These are phyloP conservation scores for Marmota flaviventris DNA, from an alignment of 2,113 vertebrate genomes.

Conservation along the genomic window DNA sequence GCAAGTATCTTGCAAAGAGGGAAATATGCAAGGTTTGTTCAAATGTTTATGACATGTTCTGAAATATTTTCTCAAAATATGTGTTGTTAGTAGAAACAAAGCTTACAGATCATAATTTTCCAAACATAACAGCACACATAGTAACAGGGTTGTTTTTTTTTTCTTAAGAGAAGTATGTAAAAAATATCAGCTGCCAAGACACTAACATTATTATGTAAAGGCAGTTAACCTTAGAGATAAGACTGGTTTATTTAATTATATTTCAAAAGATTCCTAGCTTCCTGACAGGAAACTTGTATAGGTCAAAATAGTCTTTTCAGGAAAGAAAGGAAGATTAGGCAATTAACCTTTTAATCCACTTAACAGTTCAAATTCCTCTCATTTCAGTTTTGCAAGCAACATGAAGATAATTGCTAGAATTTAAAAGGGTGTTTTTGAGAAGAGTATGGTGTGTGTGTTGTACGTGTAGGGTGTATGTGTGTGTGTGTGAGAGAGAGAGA, in stretches of 20 bases:
- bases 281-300: slow-evolving; percentile 7
- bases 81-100: slow-evolving; percentile 38
- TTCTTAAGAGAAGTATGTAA: not conserved
- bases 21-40: not conserved
- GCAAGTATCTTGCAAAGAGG: slow-evolving; percentile 1
- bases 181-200: slow-evolving; percentile 39
- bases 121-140: not conserved
- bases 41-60: slow-evolving; percentile 51
- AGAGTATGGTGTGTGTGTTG: not conserved
- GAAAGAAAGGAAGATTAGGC: slow-evolving; percentile 68
- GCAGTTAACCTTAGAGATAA: slow-evolving; percentile 59
- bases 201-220: slow-evolving; percentile 61
- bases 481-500: not conserved
- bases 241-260: slow-evolving; percentile 64
- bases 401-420: slow-evolving; percentile 1
- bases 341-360: slow-evolving; percentile 75
- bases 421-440: slow-evolving; percentile 27
- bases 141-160: not conserved
- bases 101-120: slow-evolving; percentile 37
- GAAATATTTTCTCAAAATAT: slow-evolving; percentile 44
- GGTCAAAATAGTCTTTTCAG: slow-evolving; percentile 68
- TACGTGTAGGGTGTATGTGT: not conserved
- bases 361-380: slow-evolving; percentile 67
- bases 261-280: slow-evolving; percentile 53
- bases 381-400: not conserved